A percentile compares a stretch with the other conserved stretches of the same genome.
phyloP scores from a whole-genome alignment of 1,140 invertebrate genomes.

The Helicoverpa armigera region DNA sequence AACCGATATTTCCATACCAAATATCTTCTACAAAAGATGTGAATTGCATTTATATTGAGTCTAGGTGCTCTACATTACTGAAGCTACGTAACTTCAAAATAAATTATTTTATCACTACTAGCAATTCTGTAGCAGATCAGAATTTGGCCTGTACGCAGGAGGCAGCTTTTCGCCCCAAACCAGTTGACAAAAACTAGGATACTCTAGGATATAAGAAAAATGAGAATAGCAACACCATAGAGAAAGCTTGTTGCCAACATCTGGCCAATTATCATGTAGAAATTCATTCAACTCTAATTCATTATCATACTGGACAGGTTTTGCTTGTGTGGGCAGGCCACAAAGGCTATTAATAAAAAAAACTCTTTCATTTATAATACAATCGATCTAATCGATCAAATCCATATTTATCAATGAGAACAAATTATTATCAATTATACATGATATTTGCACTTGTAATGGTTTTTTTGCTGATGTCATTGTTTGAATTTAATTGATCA shows the following conservation, averaged over 20 bases:
- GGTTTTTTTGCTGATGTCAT: background rate
- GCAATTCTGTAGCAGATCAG: no score
- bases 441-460: conserved; percentile 16
- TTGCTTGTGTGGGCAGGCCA: conserved; percentile 37
- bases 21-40: no score
- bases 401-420: conserved; percentile 35
- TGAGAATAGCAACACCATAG: conserved; percentile 10
- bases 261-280: conserved; percentile 44
- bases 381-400: conserved; percentile 47
- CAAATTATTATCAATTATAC: conserved; percentile 14
- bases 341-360: conserved; percentile 22
- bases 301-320: conserved; percentile 42
- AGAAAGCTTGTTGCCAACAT: conserved; percentile 44
- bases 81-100: no score
- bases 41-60: no score
- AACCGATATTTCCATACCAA: no score
- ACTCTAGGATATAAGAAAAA: conserved; percentile 13
- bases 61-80: no score
- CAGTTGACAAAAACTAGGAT: background rate
- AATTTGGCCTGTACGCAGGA: background rate
- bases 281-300: conserved; percentile 45
- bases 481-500: background rate
- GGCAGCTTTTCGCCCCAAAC: background rate
- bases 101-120: no score
- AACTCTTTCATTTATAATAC: conserved; percentile 48